These are phyloP conservation scores for Monodelphis domestica DNA, from an alignment of 2,797 vertebrate species.

Conservation along the genomic window DNA sequence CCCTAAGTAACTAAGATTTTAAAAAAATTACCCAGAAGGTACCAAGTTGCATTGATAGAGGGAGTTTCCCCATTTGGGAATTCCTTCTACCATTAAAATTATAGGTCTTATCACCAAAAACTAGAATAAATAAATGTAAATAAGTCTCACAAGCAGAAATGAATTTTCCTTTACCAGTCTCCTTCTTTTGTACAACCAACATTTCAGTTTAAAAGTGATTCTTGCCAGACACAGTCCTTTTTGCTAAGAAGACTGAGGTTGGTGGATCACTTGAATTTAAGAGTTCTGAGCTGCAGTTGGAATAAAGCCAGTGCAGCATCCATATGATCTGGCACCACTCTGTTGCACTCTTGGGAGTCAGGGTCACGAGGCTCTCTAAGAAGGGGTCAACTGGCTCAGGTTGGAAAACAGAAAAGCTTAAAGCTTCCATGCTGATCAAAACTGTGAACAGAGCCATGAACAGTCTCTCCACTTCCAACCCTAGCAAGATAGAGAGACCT, in stretches of 20 bases:
- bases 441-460: background rate
- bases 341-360: background rate
- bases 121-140: conserved; percentile 27
- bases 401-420: background rate
- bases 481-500: background rate
- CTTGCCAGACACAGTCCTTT: background rate
- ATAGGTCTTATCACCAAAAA: background rate
- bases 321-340: background rate
- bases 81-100: background rate
- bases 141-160: background rate
- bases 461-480: background rate
- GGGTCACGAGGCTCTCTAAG: background rate
- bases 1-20: no score
- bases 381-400: background rate
- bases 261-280: background rate
- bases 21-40: background rate
- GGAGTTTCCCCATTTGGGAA: background rate
- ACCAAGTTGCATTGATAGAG: background rate
- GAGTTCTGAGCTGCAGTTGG: no score
- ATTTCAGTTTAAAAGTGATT: conserved; percentile 9
- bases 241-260: background rate
- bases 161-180: conserved; percentile 19
- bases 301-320: background rate
- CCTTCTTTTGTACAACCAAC: conserved; percentile 22
- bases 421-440: background rate